A percentile compares a stretch with the other conserved stretches of the same genome.
These are phyloP conservation scores for Protonemura montana DNA, from an alignment of 2,888 invertebrate genomes.

Conservation along the genomic window DNA sequence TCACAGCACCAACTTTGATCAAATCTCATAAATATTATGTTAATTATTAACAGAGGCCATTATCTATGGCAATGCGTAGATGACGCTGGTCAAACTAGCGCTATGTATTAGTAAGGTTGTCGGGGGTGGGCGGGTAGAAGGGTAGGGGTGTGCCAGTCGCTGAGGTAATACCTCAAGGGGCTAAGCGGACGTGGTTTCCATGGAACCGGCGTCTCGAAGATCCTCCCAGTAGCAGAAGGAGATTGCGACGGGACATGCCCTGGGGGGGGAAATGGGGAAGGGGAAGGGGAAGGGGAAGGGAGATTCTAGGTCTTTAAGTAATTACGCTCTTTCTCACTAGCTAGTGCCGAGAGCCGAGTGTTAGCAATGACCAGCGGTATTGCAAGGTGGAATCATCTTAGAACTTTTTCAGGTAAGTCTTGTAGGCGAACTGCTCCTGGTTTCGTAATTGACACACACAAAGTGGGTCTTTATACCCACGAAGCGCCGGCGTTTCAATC, in stretches of 20 bases:
- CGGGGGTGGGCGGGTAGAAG: neutral
- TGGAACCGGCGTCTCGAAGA: neutral
- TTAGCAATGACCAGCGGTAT: neutral
- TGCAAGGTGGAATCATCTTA: neutral
- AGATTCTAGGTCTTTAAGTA: conserved; percentile 20
- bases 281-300: neutral
- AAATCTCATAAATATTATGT: conserved; percentile 27
- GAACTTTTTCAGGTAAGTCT: too few relatives aligned
- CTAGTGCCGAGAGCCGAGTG: neutral
- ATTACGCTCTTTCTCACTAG: conserved; percentile 27
- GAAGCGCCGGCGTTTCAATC: too few relatives aligned
- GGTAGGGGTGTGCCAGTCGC: neutral
- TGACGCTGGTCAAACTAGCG: neutral
- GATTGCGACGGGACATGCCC: neutral
- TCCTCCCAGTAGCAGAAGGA: neutral
- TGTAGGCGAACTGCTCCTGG: too few relatives aligned
- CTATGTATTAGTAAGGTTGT: conserved; percentile 1
- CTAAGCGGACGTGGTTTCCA: neutral
- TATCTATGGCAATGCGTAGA: conserved; percentile 4
- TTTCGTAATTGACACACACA: too few relatives aligned
- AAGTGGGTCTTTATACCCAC: too few relatives aligned
- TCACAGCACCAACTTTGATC: conserved; percentile 16
- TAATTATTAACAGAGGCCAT: conserved; percentile 21
- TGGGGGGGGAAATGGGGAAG: neutral
- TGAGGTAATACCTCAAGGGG: conserved; percentile 19